Conservation (phyloP, 37 sponge, comb jelly and placozoan species). For the Amphimedon queenslandica region DNA sequence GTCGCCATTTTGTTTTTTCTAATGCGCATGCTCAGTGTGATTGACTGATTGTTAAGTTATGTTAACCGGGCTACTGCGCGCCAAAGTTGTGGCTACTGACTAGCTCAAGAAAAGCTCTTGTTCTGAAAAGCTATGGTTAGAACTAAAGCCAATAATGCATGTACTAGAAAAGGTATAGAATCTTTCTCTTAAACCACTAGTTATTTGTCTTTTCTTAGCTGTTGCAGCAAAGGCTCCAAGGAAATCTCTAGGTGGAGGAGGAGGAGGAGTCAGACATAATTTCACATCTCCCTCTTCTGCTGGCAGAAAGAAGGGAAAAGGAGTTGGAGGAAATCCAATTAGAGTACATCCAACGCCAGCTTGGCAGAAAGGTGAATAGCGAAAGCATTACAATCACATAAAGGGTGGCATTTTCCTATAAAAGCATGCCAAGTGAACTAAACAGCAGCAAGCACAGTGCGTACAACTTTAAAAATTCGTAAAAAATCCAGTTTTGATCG, state of each 20-base stretch:
- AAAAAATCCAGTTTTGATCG: no score
- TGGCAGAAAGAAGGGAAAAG: slow-evolving; percentile 17
- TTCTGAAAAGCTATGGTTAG: slow-evolving; percentile 26
- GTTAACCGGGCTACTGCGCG: no score
- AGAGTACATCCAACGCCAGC: slow-evolving; percentile 64
- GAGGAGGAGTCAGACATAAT: neutral
- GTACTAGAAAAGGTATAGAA: slow-evolving; percentile 37
- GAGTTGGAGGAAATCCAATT: slow-evolving; percentile 46
- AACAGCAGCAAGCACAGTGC: no score
- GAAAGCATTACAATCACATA: no score
- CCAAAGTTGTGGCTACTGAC: neutral
- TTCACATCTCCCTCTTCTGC: slow-evolving; percentile 21
- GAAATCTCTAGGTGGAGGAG: slow-evolving; percentile 36
- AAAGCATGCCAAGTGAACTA: no score
- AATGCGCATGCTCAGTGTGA: neutral
- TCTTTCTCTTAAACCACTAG: neutral
- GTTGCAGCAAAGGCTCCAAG: slow-evolving; percentile 72
- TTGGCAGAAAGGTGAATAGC: slow-evolving; percentile 73
- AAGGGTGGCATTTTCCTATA: no score
- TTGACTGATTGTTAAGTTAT: no score
- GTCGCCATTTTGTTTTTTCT: slow-evolving; percentile 48
- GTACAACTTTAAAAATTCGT: no score
- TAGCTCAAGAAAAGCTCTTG: neutral
- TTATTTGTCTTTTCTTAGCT: slow-evolving; percentile 19
- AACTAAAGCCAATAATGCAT: slow-evolving; percentile 39